These are phyloP conservation scores for Lithosia quadra DNA, from an alignment of 2,888 invertebrate genomes.

Conservation along the genomic window DNA sequence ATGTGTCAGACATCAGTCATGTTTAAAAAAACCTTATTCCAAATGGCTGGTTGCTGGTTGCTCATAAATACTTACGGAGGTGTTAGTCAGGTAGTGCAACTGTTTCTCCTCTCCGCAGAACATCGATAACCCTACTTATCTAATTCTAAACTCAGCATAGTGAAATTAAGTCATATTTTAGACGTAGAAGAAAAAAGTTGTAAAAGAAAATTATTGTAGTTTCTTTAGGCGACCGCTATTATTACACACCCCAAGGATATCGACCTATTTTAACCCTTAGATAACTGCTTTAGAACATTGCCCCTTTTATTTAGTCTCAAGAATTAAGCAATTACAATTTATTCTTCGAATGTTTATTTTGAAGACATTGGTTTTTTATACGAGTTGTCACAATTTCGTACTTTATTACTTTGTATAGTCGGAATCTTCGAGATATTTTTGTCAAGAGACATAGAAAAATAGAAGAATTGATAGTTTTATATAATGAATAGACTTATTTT, in stretches of 20 bases:
- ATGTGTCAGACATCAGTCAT: no score
- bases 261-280: constrained; percentile 32
- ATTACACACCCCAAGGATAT: constrained; percentile 29
- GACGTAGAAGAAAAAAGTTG: background rate
- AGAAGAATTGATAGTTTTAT: constrained; percentile 9
- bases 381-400: constrained; percentile 4
- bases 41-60: no score
- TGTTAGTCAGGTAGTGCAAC: no score
- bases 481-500: background rate
- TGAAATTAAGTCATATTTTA: constrained; percentile 5
- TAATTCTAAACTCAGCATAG: background rate
- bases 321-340: constrained; percentile 29
- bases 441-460: background rate
- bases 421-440: constrained; percentile 3
- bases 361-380: constrained; percentile 17
- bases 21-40: no score
- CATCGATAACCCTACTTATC: no score
- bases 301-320: constrained; percentile 24
- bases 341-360: constrained; percentile 17
- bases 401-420: background rate
- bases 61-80: no score
- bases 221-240: constrained; percentile 22
- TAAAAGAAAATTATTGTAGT: constrained; percentile 25
- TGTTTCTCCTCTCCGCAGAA: no score
- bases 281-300: constrained; percentile 26